Evolutionary conservation across 1,140 invertebrate genomes (phyloP).

Genomic region (Neodiprion virginianus): DNA sequence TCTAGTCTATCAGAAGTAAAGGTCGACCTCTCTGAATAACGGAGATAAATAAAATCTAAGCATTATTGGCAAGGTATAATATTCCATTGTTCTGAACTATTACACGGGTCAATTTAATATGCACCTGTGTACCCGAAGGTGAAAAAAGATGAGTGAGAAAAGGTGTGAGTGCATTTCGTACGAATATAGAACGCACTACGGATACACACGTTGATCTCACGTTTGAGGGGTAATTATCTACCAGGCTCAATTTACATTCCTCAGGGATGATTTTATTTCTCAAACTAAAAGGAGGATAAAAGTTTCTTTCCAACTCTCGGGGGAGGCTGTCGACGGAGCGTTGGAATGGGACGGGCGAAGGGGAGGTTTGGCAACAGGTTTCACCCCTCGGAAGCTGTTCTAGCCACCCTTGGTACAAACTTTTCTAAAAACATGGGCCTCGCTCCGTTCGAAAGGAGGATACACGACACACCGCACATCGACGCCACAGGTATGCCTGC

Average conservation of each 20-base stretch:
- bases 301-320: conserved; percentile 28
- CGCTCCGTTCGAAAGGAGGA: conserved; percentile 18
- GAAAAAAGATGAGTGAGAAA: no score
- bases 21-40: no score
- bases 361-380: conserved; percentile 52
- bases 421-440: conserved; percentile 51
- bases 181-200: no score
- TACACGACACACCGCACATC: background rate
- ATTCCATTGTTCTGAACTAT: no score
- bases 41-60: no score
- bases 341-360: conserved; percentile 20
- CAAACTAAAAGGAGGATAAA: conserved; percentile 24
- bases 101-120: no score
- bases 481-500: background rate
- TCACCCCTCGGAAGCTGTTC: conserved; percentile 38
- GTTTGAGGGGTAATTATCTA: conserved; percentile 23
- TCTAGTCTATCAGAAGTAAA: no score
- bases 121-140: no score
- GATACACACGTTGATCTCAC: background rate
- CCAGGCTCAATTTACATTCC: conserved; percentile 40
- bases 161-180: no score
- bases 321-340: conserved; percentile 5
- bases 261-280: conserved; percentile 21
- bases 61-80: no score
- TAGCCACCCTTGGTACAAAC: conserved; percentile 31